Evolutionary conservation across 2,888 invertebrate species (phyloP), one percentile per base, ranked within the genome.

Genomic region (Drosophila austrosaltans): DNA sequence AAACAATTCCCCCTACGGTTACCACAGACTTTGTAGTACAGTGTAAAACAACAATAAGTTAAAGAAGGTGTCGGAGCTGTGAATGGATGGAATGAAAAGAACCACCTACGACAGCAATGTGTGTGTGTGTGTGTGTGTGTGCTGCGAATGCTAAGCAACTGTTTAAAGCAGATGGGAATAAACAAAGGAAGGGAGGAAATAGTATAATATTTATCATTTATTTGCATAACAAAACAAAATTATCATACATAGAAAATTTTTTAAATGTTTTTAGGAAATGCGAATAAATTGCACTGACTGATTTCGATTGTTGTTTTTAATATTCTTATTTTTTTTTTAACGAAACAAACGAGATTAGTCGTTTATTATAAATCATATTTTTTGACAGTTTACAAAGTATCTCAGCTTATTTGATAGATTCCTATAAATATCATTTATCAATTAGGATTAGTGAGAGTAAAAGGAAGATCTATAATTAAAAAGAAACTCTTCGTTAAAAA

Each of bases 251-350:
- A 10, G 8, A 25, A 44, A 48, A 48, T 10, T 48, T 40, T 4
- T 22, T 48, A 3, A 48, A 48, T 48, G 22, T 10, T 22, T 48
- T 48, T 25, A 22, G 48, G 22, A 48, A 25, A 48, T 48, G 12
- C 22, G 8, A 48, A 48, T 48, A 12, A 48, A 48, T 48, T 48
- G 48, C 48, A 48, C 22, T 48, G 48, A 48, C 48, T 48, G 22
- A 22, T 48, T 48, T 12, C 25, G 12, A 25, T 25, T 25, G 10
- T 22, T 25, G 22, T 16, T 16, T 8, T 36, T 36, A 2, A 16
- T 28, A 28, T 28, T 28, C 3, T 39, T 44, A 7, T 42, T 16
- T 16, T 16, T 16, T 16, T 16, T 16, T 16, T 16, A 16, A 16
- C 16, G 16, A 16, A 16, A 16, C 16, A 16, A 16, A 16, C 16